Evolutionary conservation across 2,888 invertebrate species (phyloP).

Genomic region (Drosophila neoperkinsi): DNA sequence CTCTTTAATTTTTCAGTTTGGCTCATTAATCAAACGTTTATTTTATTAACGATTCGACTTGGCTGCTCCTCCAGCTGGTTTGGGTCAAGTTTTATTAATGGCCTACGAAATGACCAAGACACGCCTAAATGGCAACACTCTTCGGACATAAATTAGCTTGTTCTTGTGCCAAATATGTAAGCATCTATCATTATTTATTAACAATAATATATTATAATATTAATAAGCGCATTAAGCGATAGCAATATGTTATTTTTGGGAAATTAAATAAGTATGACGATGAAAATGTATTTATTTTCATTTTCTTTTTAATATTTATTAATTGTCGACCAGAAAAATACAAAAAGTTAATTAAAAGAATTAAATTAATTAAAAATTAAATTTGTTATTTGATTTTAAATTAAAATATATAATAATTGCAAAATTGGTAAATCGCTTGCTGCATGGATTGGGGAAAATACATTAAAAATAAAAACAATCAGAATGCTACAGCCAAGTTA

Average conservation of each 20-base stretch:
- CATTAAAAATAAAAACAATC: rapidly evolving
- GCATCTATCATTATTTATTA: constrained; percentile 49
- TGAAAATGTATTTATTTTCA: background rate
- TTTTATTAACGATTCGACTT: constrained; percentile 40
- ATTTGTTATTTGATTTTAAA: background rate
- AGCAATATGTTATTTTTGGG: background rate
- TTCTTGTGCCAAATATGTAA: constrained; percentile 40
- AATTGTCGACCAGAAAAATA: background rate
- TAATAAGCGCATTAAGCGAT: background rate
- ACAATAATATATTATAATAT: background rate
- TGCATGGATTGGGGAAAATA: background rate
- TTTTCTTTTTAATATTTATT: background rate
- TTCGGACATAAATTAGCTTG: constrained; percentile 7
- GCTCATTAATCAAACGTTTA: constrained; percentile 63
- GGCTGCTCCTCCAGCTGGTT: background rate
- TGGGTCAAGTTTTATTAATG: constrained; percentile 52
- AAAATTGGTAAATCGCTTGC: background rate
- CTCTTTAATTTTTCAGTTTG: constrained; percentile 36
- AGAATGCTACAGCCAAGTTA: background rate
- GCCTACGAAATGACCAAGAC: constrained; percentile 56
- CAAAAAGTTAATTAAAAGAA: too few relatives aligned
- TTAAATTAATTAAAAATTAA: background rate
- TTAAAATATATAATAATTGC: background rate
- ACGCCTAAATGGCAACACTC: constrained; percentile 30
- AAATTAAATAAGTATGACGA: background rate